Base-by-base conservation (phyloP, 2,888 invertebrate genomes). In the Aleiodes alternator region DNA sequence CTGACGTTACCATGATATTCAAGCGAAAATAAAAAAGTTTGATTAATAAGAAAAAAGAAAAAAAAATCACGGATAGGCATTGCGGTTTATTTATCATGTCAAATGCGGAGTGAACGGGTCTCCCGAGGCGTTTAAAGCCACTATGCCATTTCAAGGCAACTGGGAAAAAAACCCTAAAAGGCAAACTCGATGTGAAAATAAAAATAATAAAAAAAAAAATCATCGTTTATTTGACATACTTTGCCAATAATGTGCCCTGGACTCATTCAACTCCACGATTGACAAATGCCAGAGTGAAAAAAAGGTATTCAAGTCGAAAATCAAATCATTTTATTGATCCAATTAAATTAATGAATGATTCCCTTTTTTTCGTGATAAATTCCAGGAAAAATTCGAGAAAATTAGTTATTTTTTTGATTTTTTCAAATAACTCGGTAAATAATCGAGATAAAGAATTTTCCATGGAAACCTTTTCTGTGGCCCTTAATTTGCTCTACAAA, bases 191-290 rank as follows among this genome's bases (percentile, higher is more conserved):
- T 48, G 57, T 59, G 7, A 34, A 48, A 43, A 64, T 64, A 64
- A 59, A 59, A 38, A 31, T 38, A 6, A 5, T 38, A 3, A 16
- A 61, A 23, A 61, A 61, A 61, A 64, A 16, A 64, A 16, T 16
- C 12, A 34, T 61, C 61, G 16, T 61, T 38, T 61, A 64, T 64
- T 48, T 64, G 64, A 64, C 64, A 64, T 48, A 64, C 43, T 43
- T 64, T 64, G 64, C 64, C 64, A 64, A 16, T 48, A 64, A 29
- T 64, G 64, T 64, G 48, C 48, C 64, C 64, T 64, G 23, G 64
- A 64, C 64, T 64, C 64, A 64, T 64, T 64, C 43, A 64, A 64
- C 64, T 64, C 64, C 43, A 64, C 64, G 11, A 64, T 43, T 64
- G 64, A 64, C 43, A 23, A 64, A 43, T 48, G 43, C 23, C 43